Evolutionary conservation across 2,113 vertebrate genomes (phyloP).

Genomic region (Perca schrenkii): DNA sequence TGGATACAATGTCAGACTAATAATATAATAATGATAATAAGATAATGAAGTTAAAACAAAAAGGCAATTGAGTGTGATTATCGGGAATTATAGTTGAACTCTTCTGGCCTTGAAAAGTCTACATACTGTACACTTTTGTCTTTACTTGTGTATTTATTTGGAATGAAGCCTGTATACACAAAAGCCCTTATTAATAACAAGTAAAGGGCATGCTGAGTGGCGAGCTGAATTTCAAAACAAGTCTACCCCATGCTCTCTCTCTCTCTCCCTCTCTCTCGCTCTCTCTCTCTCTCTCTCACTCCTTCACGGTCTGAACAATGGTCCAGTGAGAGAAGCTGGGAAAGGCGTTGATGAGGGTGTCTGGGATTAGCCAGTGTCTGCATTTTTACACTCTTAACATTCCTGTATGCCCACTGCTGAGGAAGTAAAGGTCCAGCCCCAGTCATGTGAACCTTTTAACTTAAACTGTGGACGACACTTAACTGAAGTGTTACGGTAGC

Average conservation of each 20-base stretch:
- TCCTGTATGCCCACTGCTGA: conserved; percentile 57
- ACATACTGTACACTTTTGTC: background rate
- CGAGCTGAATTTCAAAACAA: conserved; percentile 25
- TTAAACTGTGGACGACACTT: background rate
- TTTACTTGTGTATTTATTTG: background rate
- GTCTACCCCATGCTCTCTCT: background rate
- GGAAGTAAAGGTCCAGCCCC: background rate
- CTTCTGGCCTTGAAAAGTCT: background rate
- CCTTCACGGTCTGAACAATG: conserved; percentile 50
- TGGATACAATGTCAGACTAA: no score
- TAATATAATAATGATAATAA: no score
- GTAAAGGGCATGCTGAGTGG: background rate
- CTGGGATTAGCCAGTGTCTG: conserved; percentile 57
- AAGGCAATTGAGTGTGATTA: background rate
- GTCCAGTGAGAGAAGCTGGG: conserved; percentile 47
- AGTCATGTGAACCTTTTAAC: conserved; percentile 33
- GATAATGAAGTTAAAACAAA: background rate
- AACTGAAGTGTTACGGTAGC: background rate
- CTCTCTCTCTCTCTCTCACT: background rate
- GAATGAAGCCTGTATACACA: background rate
- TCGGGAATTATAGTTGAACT: background rate
- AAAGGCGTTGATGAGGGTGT: conserved; percentile 46
- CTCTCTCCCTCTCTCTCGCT: background rate
- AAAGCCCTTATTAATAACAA: conserved; percentile 6
- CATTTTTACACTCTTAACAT: conserved; percentile 78